Percentiles rank a stretch among this genome's conserved stretches.
Evolutionary conservation across 2,888 invertebrate genomes (phyloP).

Genomic region (Metalampra italica): DNA sequence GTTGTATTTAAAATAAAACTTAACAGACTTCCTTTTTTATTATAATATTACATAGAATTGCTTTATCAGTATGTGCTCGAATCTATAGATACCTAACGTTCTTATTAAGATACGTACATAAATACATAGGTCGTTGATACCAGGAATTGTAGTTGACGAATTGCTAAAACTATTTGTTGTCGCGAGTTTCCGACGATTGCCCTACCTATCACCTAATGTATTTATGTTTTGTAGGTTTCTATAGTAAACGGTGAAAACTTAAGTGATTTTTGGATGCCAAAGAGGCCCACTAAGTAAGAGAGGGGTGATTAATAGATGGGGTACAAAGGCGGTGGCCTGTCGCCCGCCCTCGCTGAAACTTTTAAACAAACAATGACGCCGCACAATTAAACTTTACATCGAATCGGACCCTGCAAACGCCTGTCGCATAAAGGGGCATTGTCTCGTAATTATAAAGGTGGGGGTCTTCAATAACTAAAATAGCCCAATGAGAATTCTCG

Average conservation of each 20-base stretch:
- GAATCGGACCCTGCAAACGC: slow-evolving; percentile 16
- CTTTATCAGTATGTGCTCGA: too few relatives aligned
- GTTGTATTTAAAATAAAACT: too few relatives aligned
- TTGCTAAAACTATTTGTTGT: too few relatives aligned
- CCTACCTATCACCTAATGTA: neutral
- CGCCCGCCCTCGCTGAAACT: slow-evolving; percentile 13
- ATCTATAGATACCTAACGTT: too few relatives aligned
- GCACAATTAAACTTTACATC: slow-evolving; percentile 26
- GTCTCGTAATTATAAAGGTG: slow-evolving; percentile 7
- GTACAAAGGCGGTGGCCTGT: slow-evolving; percentile 4
- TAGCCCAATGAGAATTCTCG: neutral
- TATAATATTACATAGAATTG: too few relatives aligned
- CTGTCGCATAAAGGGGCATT: slow-evolving; percentile 10
- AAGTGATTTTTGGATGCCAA: neutral
- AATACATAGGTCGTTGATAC: too few relatives aligned
- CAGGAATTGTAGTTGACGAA: too few relatives aligned
- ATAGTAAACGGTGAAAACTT: neutral
- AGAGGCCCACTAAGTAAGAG: neutral
- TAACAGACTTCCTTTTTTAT: too few relatives aligned
- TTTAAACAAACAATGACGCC: slow-evolving; percentile 25
- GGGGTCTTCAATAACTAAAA: slow-evolving; percentile 3
- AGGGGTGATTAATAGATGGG: slow-evolving; percentile 12
- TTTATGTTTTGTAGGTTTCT: neutral
- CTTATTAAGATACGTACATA: too few relatives aligned
- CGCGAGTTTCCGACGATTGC: too few relatives aligned